Conservation (phyloP, 2,888 invertebrate species). For the Drosophila mettleri region DNA sequence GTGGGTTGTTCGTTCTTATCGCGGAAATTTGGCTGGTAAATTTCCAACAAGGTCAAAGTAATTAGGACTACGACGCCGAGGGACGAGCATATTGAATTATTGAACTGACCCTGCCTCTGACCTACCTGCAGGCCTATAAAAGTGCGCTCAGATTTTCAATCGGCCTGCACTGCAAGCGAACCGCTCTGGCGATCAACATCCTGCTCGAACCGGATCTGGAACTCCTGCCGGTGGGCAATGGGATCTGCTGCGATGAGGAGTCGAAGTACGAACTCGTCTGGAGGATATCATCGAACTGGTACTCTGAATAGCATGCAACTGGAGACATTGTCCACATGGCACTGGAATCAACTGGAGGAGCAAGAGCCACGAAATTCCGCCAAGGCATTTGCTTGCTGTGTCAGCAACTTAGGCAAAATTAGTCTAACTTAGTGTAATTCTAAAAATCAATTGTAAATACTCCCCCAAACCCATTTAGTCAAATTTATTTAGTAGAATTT, state of each 20-base stretch:
- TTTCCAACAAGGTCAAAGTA: slow-evolving; percentile 52
- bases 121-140: slow-evolving; percentile 65
- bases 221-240: neutral
- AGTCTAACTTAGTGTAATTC: slow-evolving; percentile 47
- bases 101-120: neutral
- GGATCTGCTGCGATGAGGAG: neutral
- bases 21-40: slow-evolving; percentile 22
- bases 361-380: neutral
- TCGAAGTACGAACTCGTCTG: neutral
- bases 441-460: slow-evolving; percentile 58
- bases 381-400: slow-evolving; percentile 47
- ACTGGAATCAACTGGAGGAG: neutral
- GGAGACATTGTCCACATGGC: neutral
- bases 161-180: slow-evolving; percentile 65
- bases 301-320: neutral
- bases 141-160: slow-evolving; percentile 21
- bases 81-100: neutral
- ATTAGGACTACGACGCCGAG: slow-evolving; percentile 33
- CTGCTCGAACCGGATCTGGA: slow-evolving; percentile 12
- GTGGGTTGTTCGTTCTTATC: slow-evolving; percentile 17
- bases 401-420: slow-evolving; percentile 57
- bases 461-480: slow-evolving; percentile 27
- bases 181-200: slow-evolving; percentile 50
- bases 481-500: slow-evolving; percentile 45
- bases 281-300: neutral